Conservation (phyloP, 2,113 vertebrate species). For the Erythrocercus mccallii region DNA sequence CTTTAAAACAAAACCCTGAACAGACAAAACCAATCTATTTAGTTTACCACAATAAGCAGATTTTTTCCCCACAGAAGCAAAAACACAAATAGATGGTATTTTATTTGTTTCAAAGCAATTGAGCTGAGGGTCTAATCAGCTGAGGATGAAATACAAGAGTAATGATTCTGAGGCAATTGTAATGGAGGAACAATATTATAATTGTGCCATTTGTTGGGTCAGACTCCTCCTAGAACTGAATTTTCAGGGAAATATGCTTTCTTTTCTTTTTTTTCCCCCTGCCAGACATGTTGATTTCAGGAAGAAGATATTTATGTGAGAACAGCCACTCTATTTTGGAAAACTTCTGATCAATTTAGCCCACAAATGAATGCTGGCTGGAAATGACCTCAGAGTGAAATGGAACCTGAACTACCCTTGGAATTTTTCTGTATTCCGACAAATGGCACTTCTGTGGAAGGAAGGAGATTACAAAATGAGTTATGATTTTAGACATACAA, state of each 20-base stretch:
- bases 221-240: slow-evolving; percentile 1
- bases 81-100: slow-evolving; percentile 27
- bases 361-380: background rate
- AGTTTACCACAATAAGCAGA: slow-evolving; percentile 28
- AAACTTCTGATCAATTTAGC: background rate
- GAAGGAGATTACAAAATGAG: background rate
- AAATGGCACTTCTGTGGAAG: background rate
- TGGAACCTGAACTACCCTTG: background rate
- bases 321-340: background rate
- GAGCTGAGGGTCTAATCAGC: slow-evolving; percentile 31
- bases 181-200: background rate
- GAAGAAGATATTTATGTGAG: background rate
- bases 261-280: background rate
- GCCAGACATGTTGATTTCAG: background rate
- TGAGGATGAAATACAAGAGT: slow-evolving; percentile 27
- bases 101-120: slow-evolving; percentile 28
- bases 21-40: slow-evolving; percentile 10
- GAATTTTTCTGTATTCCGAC: background rate
- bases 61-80: slow-evolving; percentile 3
- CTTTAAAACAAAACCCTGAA: background rate
- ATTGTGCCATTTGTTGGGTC: background rate
- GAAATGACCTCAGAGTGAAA: background rate
- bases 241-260: background rate
- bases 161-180: slow-evolving; percentile 33
- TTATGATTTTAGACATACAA: background rate